phyloP scores from a whole-genome alignment of 1,140 invertebrate species.

The Bilobella aurantiaca region DNA sequence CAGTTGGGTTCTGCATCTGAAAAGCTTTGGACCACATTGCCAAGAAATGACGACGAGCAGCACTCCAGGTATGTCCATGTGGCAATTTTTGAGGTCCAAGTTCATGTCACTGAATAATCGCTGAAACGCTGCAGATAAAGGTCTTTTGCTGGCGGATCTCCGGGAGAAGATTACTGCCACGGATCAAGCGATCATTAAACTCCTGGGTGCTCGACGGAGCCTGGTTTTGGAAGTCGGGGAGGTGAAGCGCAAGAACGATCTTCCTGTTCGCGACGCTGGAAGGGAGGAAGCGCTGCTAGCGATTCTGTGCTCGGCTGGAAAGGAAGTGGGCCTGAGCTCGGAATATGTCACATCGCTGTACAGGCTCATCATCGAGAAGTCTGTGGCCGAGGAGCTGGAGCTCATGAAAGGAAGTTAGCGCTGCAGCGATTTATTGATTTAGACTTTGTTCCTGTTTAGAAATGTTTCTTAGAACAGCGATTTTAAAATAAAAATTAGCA shows the following conservation, averaged over 20 bases:
- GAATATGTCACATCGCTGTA: neutral
- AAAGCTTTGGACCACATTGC: too few species aligned
- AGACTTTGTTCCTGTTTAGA: neutral
- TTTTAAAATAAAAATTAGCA: too few species aligned
- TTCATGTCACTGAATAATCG: too few species aligned
- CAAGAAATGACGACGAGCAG: too few species aligned
- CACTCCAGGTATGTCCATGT: too few species aligned
- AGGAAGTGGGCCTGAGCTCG: neutral
- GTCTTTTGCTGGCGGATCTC: neutral
- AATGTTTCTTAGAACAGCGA: too few species aligned
- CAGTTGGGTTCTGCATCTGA: too few species aligned
- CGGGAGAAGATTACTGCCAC: neutral
- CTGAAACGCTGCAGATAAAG: neutral
- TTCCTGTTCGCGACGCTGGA: neutral
- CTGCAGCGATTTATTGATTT: neutral
- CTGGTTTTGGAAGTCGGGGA: neutral
- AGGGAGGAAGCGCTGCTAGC: neutral
- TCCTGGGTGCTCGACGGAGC: neutral
- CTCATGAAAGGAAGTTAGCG: neutral
- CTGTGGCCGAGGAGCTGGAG: neutral
- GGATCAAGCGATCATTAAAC: neutral
- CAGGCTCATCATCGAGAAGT: neutral
- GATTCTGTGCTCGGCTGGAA: neutral
- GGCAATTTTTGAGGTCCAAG: too few species aligned
- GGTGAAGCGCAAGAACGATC: neutral